Evolutionary conservation across 2,888 invertebrate species (phyloP).

Genomic region (Noctua janthe): DNA sequence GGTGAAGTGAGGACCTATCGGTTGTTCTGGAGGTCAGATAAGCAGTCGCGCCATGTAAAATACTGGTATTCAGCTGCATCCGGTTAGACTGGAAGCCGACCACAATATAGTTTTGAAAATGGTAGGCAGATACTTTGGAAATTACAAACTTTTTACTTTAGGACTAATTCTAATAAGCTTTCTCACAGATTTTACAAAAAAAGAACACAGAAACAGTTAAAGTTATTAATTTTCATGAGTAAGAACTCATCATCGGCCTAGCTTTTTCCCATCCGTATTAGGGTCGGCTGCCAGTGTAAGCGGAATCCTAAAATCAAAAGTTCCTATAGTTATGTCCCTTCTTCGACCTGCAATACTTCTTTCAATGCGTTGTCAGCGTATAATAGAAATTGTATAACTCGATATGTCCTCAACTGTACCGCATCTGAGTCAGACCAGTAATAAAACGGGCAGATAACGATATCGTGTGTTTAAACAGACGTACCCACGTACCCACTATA

Average conservation of each 20-base stretch:
- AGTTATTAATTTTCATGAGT: not conserved
- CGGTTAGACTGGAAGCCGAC: not conserved
- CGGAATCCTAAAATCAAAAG: not conserved
- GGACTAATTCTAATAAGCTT: not conserved
- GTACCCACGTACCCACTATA: slow-evolving; percentile 43
- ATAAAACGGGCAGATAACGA: slow-evolving; percentile 78
- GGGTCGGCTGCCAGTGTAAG: not conserved
- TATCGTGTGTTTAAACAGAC: slow-evolving; percentile 77
- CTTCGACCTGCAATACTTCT: not conserved
- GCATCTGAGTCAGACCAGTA: slow-evolving; percentile 74
- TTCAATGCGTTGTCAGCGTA: not conserved
- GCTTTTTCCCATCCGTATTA: not conserved
- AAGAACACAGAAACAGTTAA: no score
- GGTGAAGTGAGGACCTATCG: not conserved
- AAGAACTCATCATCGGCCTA: not conserved
- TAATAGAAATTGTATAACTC: slow-evolving; percentile 5
- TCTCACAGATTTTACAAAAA: not conserved
- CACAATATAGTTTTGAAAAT: not conserved
- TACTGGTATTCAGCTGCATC: not conserved
- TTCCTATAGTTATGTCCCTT: no score
- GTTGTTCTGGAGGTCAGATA: not conserved
- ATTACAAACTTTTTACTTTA: not conserved
- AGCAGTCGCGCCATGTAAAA: not conserved
- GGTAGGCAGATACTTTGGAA: not conserved
- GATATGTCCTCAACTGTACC: slow-evolving; percentile 60